These are phyloP conservation scores for Drosophila simulans DNA, from an alignment of 1,140 invertebrate genomes.

Conservation along the genomic window DNA sequence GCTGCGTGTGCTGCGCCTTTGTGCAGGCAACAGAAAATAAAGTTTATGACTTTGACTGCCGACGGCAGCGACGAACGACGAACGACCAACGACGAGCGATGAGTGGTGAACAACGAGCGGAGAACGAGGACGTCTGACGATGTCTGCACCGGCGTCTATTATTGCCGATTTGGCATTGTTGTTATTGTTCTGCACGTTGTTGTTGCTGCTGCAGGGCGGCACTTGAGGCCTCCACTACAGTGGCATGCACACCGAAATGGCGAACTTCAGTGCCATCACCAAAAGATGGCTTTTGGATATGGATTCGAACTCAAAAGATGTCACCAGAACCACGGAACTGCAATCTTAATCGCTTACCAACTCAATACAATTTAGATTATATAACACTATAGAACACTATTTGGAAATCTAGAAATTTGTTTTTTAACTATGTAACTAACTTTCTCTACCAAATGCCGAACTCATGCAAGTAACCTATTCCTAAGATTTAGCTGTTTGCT, in stretches of 20 bases:
- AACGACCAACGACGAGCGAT: neutral
- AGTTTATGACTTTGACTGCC: conserved; percentile 81
- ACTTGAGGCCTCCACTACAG: conserved; percentile 44
- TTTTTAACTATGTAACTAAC: too few species aligned
- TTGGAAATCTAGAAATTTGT: too few species aligned
- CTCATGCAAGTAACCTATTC: too few species aligned
- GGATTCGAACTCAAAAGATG: neutral
- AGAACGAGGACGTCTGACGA: conserved; percentile 26
- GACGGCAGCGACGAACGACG: conserved; percentile 44
- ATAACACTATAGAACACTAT: too few species aligned
- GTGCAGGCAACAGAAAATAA: conserved; percentile 82
- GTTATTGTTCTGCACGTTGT: conserved; percentile 27
- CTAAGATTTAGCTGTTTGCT: too few species aligned
- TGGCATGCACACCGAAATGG: conserved; percentile 16
- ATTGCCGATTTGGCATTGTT: conserved; percentile 71
- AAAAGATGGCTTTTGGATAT: neutral
- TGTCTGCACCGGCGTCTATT: conserved; percentile 73
- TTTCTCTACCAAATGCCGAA: too few species aligned
- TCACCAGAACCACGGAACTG: neutral
- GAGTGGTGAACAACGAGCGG: neutral
- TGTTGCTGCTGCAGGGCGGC: conserved; percentile 20
- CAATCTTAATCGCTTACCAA: too few species aligned
- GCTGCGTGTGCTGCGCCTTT: conserved; percentile 58
- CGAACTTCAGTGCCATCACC: neutral
- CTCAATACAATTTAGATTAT: too few species aligned